These are phyloP conservation scores for Tetragonula clypearis DNA, from an alignment of 1,140 invertebrate genomes.

Conservation along the genomic window DNA sequence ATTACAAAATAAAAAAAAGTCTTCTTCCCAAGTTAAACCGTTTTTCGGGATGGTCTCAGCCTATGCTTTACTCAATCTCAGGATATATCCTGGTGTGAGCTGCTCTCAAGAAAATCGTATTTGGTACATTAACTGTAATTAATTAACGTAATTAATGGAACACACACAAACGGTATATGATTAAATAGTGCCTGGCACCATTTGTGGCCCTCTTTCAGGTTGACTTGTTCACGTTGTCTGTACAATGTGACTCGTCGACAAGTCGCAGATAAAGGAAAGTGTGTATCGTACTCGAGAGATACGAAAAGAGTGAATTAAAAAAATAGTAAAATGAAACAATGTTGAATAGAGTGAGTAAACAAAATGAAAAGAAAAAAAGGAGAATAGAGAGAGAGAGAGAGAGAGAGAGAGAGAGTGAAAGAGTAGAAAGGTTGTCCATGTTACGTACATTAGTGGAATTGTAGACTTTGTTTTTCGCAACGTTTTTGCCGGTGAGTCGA, in stretches of 20 bases:
- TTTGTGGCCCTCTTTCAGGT: conserved; percentile 79
- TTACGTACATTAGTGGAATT: not conserved
- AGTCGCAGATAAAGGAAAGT: conserved; percentile 6
- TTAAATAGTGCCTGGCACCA: conserved; percentile 82
- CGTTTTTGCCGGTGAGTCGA: conserved; percentile 1
- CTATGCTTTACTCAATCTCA: conserved; percentile 77
- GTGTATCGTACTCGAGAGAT: not conserved
- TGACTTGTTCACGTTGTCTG: conserved; percentile 58
- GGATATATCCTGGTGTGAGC: conserved; percentile 73
- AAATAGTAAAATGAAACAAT: too few relatives aligned
- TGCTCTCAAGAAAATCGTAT: conserved; percentile 66
- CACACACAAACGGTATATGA: conserved; percentile 79
- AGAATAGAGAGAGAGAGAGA: not conserved
- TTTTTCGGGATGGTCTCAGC: conserved; percentile 70
- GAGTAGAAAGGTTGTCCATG: not conserved
- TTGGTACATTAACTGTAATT: conserved; percentile 66
- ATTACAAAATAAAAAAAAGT: conserved; percentile 55
- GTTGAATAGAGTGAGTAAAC: not conserved
- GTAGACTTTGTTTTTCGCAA: conserved; percentile 10
- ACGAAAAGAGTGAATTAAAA: not conserved
- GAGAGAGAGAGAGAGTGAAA: not conserved
- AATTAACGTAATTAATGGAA: conserved; percentile 75
- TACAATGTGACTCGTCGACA: conserved; percentile 41
- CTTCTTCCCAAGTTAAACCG: conserved; percentile 60
- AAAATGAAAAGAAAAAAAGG: not conserved